Base-by-base conservation (phyloP, 2,113 vertebrate genomes). In the Heteronetta atricapilla region DNA sequence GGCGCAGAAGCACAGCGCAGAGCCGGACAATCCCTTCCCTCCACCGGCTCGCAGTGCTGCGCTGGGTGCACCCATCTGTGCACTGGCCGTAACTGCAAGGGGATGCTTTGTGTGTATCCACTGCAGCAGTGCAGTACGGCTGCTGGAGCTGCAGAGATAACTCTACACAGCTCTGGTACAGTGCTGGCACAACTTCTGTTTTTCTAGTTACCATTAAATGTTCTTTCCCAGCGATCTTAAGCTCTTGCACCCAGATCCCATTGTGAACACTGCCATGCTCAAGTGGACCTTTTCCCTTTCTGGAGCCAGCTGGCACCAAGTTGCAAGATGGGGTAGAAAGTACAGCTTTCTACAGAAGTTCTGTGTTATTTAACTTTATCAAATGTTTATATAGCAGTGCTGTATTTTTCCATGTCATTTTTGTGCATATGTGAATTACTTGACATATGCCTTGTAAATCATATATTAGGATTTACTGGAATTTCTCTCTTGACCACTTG, bases 401-500 rank as follows among this genome's bases (percentile, higher is more conserved):
- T 44, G 5, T 7, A 86, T 90, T 79, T 83, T 53, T 55, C 53
- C 56, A 31, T 77, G 44, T 73, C 8, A 86, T 83, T 93, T 95
- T 85, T 67, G 25, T 82, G 42, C 58, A 26, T 64, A 40, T 79
- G 40, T 82, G 64, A 91, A 93, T 52, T 90, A 81, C 68, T 68
- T 88, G 52, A 75, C 38, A 68, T 86, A 33, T 55, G 52, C 33
- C 7, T 86, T 83, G 36, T 86, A 94, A 90, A 64, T 86, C 48
- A 90, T 72, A 72, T 17, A 25, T 74, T 38, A 75, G 60, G 53
- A 72, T 86, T 95, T 93, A 70, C 73, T 91, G 82, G 76, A 82
- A 90, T 91, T 91, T 95, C 63, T 90, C 13, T 81, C 60, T 83
- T 78, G 82, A 67, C 33, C 0, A 0, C 21, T 82, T 66, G 48